These are phyloP conservation scores for Rhynchomys soricoides DNA, from an alignment of 2,113 vertebrate species.

Conservation along the genomic window DNA sequence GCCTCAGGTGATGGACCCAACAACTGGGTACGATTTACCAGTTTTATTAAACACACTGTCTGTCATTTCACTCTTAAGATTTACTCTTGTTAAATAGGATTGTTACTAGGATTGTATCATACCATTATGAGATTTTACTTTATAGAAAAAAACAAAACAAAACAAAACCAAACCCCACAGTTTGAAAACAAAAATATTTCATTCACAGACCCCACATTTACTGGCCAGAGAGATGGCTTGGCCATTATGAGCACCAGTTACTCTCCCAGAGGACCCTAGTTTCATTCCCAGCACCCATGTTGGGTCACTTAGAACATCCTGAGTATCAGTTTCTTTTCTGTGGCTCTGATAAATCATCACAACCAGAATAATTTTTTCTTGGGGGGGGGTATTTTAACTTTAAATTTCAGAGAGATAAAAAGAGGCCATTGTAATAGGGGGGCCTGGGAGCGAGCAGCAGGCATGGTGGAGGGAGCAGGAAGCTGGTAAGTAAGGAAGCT, in stretches of 20 bases:
- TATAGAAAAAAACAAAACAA: background rate
- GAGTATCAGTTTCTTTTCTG: background rate
- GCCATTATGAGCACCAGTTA: background rate
- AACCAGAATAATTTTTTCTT: background rate
- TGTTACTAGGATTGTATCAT: background rate
- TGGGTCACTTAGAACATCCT: too few species aligned
- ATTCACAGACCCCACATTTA: background rate
- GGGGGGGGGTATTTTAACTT: background rate
- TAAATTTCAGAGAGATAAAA: background rate
- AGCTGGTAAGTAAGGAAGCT: too few species aligned
- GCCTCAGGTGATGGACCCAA: background rate
- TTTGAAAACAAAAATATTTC: background rate
- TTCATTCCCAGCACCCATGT: background rate
- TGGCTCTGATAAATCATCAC: background rate
- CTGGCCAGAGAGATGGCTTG: background rate
- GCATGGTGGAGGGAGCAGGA: background rate
- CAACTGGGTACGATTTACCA: background rate
- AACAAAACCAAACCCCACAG: background rate
- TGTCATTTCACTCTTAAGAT: background rate
- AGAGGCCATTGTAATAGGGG: background rate
- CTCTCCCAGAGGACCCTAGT: background rate
- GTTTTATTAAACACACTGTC: background rate
- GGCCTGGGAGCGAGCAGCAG: background rate
- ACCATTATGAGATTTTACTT: background rate
- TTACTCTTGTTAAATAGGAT: background rate